These are phyloP conservation scores for Cryptophagus acutangulus DNA, from an alignment of 2,888 invertebrate genomes.

Conservation along the genomic window DNA sequence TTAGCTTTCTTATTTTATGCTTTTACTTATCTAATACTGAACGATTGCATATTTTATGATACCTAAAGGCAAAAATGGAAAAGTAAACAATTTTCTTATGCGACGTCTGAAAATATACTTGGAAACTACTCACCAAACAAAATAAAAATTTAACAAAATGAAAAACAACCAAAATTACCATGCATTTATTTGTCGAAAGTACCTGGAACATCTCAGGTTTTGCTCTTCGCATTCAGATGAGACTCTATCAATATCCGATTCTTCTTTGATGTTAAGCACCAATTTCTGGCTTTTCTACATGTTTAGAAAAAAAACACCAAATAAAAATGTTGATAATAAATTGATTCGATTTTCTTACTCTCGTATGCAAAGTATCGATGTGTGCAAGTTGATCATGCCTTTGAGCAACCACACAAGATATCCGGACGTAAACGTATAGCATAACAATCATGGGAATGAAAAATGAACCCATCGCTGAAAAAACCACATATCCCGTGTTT, in stretches of 20 bases:
- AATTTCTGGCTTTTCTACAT: constrained; percentile 43
- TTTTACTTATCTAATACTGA: not conserved
- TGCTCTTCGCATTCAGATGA: constrained; percentile 48
- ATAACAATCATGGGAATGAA: constrained; percentile 93
- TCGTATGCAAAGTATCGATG: constrained; percentile 48
- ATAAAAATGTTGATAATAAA: not conserved
- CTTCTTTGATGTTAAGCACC: constrained; percentile 41
- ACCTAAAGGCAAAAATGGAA: too few relatives aligned
- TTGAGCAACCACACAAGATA: constrained; percentile 78
- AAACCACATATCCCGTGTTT: constrained; percentile 90
- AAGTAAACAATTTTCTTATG: too few relatives aligned
- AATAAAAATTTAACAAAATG: constrained; percentile 1
- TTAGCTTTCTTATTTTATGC: not conserved
- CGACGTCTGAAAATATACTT: too few relatives aligned
- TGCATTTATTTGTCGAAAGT: constrained; percentile 35
- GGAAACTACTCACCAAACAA: not conserved
- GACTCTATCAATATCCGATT: constrained; percentile 45
- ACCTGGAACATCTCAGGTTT: constrained; percentile 42
- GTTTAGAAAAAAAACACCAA: constrained; percentile 5
- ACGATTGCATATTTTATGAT: too few relatives aligned
- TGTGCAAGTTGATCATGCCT: constrained; percentile 71
- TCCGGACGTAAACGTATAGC: constrained; percentile 88
- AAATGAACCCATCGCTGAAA: constrained; percentile 93
- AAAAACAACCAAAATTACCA: constrained; percentile 31
- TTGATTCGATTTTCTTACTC: constrained; percentile 34